Base-by-base conservation (phyloP, 2,888 invertebrate species). In the Microchrysa polita region DNA sequence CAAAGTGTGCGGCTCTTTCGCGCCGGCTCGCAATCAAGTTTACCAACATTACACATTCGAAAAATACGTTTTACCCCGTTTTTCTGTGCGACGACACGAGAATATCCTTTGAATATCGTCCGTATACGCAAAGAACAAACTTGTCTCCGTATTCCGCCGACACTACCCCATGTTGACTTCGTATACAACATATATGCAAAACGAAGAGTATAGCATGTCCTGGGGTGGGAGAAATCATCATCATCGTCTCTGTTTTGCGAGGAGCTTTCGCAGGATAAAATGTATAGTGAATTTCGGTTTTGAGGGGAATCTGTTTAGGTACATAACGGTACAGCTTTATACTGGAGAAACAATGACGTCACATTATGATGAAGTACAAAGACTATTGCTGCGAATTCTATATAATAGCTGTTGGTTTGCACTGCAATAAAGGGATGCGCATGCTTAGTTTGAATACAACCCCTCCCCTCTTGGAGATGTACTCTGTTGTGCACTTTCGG, bases 401-500 rank as follows among this genome's bases (percentile, higher is more conserved):
- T 67, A 40, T 55, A 55, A 9, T n/a, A 52, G 40, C 16, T 27
- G 4, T 34, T 34, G n/a, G 34, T 67, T 71, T 53, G 57, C 55
- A 73, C 74, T 67, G 74, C 74, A 74, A 73, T 55, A 73, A 69
- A 16, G 44, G 10, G 14, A 20, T 67, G 74, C 74, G 74, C 74
- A 73, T 23, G 69, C 14, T 65, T 42, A 42, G 1, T 23, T 40
- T 42, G 9, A 16, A 55, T 53, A 34, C 7, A 34, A 34, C 20
- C 69, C n/a, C 53, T 53, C 67, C 2, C 22, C 22, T 7, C 27
- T n/a, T n/a, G n/a, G n/a, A n/a, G n/a, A 55, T 4, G 12, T 14
- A 14, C 27, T 5, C 27, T 34, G 4, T 34, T 53, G 16, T 34
- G 55, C 53, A 53, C 16, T 67, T 27, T 22, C 18, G 16, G 23